Base-by-base conservation (phyloP, 2,888 invertebrate genomes). In the Macaria liturata region DNA sequence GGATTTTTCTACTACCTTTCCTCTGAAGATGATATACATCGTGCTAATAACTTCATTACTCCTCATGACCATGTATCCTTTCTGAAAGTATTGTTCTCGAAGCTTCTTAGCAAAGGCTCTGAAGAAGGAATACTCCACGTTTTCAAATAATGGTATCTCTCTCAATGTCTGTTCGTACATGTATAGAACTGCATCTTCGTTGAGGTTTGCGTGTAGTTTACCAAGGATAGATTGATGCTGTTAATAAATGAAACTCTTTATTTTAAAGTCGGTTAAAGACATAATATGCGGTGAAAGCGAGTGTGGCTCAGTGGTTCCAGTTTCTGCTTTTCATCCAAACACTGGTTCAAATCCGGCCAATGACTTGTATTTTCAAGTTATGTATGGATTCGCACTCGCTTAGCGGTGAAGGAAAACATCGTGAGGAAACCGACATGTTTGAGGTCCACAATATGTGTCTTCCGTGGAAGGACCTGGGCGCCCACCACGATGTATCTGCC, bases 161-260 rank as follows among this genome's bases (percentile, higher is more conserved):
- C 86, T 71, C 50, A 93, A 73, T 0, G 93, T 93, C 62, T 88
- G 86, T 68, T 93, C 93, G 65, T 93, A 93, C 85, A 93, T 86
- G 62, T 86, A 89, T 45, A 92, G 74, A 9, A 93, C 90, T 4
- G 91, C 89, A 64, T 93, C 93, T 84, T 93, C 93, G 67, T 92
- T 91, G 57, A 93, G 73, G 68, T 91, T 91, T 40, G 93, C 88
- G 72, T 93, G 92, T 43, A 93, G 71, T 72, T 92, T 92, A 4
- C 89, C 88, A 49, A 91, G 74, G 66, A 90, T 91, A 40, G 83
- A 82, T 79, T 91, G 90, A 57, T 91, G 91, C 91, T 91, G 66
- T 59, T 76, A 51, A 7, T 32, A 7, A 7, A 37, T 6, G 7
- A 37, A 37, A 37, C 4, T 37, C 34, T 6, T 6, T 37, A 37